Conservation (phyloP, 1,140 invertebrate genomes). For the Drosophila repleta region DNA sequence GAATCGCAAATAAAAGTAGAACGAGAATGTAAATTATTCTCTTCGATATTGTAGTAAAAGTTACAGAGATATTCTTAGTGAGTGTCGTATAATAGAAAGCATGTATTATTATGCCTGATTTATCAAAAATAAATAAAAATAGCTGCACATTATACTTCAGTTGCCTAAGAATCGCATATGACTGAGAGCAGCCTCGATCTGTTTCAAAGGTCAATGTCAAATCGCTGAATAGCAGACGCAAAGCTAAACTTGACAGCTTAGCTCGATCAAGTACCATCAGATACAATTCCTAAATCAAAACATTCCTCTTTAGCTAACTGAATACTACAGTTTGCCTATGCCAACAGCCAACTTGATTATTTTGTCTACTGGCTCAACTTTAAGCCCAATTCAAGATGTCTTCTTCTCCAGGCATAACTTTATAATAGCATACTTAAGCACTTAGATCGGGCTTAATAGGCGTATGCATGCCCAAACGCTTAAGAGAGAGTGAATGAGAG, state of each 20-base stretch:
- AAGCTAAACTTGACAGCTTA: too few species aligned
- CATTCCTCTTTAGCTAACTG: too few species aligned
- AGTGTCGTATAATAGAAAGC: too few species aligned
- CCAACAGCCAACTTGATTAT: neutral
- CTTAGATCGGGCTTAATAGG: conserved; percentile 1
- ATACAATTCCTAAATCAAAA: too few species aligned
- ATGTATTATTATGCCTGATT: neutral
- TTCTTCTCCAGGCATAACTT: neutral
- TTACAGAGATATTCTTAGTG: too few species aligned
- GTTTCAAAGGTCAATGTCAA: neutral
- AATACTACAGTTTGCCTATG: too few species aligned
- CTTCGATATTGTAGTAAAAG: neutral
- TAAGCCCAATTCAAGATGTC: neutral
- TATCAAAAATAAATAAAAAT: neutral
- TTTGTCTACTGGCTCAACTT: too few species aligned
- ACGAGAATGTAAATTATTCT: neutral
- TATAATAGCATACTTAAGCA: neutral
- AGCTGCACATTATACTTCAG: neutral
- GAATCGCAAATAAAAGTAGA: neutral
- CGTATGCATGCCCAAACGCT: conserved; percentile 35
- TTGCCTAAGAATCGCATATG: neutral
- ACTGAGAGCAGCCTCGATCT: too few species aligned
- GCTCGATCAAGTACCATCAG: too few species aligned
- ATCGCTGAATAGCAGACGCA: neutral
- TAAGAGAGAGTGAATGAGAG: conserved; percentile 45